Conservation (phyloP, 2,113 vertebrate species). For the Sylvia atricapilla region DNA sequence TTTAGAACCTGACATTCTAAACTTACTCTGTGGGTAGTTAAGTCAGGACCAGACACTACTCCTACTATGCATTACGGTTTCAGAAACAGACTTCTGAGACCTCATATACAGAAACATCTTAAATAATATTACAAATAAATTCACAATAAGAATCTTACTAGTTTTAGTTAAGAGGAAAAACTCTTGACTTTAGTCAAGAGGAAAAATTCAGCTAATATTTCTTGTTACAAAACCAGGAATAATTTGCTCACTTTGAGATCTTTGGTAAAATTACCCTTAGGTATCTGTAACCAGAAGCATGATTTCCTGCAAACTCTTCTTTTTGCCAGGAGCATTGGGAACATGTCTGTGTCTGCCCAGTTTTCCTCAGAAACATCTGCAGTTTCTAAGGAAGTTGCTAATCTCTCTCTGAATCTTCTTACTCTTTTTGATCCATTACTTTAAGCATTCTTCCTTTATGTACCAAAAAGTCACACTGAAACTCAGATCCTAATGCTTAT, state of each 20-base stretch:
- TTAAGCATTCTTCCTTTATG: neutral
- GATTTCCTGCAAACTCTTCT: neutral
- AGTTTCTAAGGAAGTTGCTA: conserved; percentile 17
- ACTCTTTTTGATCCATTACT: neutral
- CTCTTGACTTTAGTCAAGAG: neutral
- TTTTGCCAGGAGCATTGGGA: neutral
- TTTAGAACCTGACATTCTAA: conserved; percentile 49
- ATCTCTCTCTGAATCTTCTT: neutral
- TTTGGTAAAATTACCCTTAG: neutral
- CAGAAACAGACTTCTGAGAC: neutral
- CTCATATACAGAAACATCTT: neutral
- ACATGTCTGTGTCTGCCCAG: neutral
- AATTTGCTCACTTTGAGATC: neutral
- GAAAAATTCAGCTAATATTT: neutral
- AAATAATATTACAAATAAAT: neutral
- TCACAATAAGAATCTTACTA: neutral
- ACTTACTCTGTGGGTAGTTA: neutral
- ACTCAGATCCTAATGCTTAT: neutral
- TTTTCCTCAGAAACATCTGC: conserved; percentile 6
- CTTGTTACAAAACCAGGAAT: neutral
- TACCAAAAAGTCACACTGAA: neutral
- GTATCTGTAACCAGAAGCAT: neutral
- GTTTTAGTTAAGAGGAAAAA: neutral
- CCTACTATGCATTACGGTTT: neutral
- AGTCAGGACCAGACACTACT: conserved; percentile 1